A percentile compares a stretch with the other conserved stretches of the same genome.
These are phyloP conservation scores for Polypedilum pembai DNA, from an alignment of 1,140 invertebrate species.

Conservation along the genomic window DNA sequence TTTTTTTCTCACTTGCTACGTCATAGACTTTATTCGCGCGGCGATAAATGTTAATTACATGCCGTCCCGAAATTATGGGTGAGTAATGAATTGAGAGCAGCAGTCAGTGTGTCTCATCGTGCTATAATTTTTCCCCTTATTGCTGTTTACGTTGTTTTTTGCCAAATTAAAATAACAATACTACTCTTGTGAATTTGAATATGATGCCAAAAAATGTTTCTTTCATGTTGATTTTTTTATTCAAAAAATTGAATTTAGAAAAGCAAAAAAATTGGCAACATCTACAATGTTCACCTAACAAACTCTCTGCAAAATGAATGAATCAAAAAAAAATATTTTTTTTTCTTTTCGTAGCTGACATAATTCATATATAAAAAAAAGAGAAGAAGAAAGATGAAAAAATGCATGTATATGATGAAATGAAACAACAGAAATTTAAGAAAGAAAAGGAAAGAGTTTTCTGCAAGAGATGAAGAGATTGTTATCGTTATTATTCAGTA, in stretches of 20 bases:
- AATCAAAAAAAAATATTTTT: not conserved
- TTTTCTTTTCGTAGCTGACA: not conserved
- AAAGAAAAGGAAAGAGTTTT: no score
- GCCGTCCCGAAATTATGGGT: not conserved
- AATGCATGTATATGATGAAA: no score
- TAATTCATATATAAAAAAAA: slow-evolving; percentile 1
- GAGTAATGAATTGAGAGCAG: slow-evolving; percentile 13
- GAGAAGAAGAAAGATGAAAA: not conserved
- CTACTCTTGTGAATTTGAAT: not conserved
- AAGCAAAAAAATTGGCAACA: not conserved
- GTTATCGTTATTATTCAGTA: no score
- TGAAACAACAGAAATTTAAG: no score
- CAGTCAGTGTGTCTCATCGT: slow-evolving; percentile 10
- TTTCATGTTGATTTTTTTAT: no score
- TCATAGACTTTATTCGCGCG: not conserved
- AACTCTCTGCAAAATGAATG: not conserved
- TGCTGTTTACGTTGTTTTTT: not conserved
- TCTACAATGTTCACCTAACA: not conserved
- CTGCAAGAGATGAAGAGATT: no score
- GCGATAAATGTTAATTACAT: slow-evolving; percentile 18
- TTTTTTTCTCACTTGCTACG: not conserved
- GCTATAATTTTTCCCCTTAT: not conserved
- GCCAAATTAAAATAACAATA: not conserved
- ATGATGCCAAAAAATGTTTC: not conserved
- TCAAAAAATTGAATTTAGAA: not conserved